These are phyloP conservation scores for Diadumene lineata DNA, from an alignment of 92 coral and sea anemone genomes.

Conservation along the genomic window DNA sequence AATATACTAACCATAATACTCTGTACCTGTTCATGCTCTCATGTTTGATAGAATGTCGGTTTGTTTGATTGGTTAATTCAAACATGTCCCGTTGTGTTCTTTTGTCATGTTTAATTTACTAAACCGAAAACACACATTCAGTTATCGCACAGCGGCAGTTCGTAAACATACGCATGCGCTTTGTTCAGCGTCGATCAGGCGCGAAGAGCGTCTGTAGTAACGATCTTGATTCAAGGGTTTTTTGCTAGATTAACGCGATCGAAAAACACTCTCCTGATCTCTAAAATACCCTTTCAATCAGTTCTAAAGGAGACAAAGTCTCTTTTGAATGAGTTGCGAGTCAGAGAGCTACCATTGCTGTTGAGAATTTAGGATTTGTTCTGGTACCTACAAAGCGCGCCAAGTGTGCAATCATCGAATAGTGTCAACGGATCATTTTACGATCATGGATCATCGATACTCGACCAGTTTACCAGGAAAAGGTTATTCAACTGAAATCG, in stretches of 20 bases:
- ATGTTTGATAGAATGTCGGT: slow-evolving; percentile 11
- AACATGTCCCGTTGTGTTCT: slow-evolving; percentile 5
- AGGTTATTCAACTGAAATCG: slow-evolving; percentile 58
- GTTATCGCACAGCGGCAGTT: slow-evolving; percentile 30
- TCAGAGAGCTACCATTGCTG: background rate
- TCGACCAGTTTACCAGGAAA: slow-evolving; percentile 57
- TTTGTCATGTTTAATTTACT: slow-evolving; percentile 15
- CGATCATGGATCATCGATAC: slow-evolving; percentile 69
- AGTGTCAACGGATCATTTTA: slow-evolving; percentile 32
- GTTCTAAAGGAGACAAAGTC: background rate
- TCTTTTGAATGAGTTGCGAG: background rate
- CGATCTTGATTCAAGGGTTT: slow-evolving; percentile 38
- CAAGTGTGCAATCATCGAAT: slow-evolving; percentile 18
- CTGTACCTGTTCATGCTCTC: slow-evolving; percentile 17
- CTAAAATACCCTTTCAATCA: background rate
- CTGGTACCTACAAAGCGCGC: slow-evolving; percentile 23
- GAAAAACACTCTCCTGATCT: background rate
- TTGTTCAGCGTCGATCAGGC: slow-evolving; percentile 80
- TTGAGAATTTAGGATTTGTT: background rate
- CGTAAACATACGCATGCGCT: slow-evolving; percentile 78
- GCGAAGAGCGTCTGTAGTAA: slow-evolving; percentile 94
- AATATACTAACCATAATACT: slow-evolving; percentile 4
- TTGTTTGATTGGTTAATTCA: slow-evolving; percentile 10
- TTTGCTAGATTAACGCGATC: background rate
- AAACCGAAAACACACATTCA: slow-evolving; percentile 8